Conservation (phyloP, 2,113 vertebrate species). For the Podocnemis expansa region DNA sequence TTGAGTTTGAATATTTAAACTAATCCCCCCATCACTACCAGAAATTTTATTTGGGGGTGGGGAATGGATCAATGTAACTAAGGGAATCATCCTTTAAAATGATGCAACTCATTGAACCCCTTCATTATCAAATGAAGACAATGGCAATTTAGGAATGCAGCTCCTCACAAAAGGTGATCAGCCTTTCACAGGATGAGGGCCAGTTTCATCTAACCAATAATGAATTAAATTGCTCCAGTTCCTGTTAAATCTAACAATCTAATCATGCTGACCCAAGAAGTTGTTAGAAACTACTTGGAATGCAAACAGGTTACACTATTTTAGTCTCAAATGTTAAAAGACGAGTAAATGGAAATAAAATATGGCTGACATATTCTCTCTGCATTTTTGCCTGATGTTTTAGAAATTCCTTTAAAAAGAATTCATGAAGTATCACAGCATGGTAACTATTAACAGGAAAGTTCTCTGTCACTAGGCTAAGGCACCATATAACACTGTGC, state of each 20-base stretch:
- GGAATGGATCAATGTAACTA: neutral
- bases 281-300: neutral
- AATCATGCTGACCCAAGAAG: neutral
- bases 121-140: neutral
- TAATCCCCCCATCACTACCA: neutral
- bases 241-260: constrained; percentile 8
- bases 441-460: neutral
- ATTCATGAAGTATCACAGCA: neutral
- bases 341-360: neutral
- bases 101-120: neutral
- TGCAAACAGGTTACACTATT: neutral
- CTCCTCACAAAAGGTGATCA: no score
- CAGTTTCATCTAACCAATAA: neutral
- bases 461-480: neutral
- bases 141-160: neutral
- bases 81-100: neutral
- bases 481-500: neutral
- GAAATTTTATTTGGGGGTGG: neutral
- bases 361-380: neutral
- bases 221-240: neutral
- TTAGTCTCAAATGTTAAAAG: neutral
- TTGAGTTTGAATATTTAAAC: neutral
- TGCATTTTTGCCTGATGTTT: neutral
- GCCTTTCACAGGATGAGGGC: neutral
- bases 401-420: neutral